Evolutionary conservation across 2,797 vertebrate genomes (phyloP).

Genomic region (Poeciliopsis gracilis): DNA sequence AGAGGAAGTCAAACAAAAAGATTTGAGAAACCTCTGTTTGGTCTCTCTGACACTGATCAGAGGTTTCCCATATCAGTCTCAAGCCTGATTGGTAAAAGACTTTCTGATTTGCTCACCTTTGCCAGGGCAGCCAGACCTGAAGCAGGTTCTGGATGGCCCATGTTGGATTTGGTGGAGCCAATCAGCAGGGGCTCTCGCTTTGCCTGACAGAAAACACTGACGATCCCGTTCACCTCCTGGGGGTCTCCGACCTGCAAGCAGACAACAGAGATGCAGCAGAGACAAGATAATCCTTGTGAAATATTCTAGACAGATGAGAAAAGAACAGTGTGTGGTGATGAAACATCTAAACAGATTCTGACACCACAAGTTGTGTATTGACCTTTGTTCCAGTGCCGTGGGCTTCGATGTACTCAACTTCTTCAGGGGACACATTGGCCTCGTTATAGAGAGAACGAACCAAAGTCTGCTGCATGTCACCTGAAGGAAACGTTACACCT

Average conservation of each 20-base stretch:
- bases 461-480: constrained; percentile 87
- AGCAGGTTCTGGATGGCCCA: constrained; percentile 96
- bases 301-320: background rate
- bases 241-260: constrained; percentile 91
- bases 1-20: background rate
- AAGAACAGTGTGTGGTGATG: background rate
- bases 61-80: background rate
- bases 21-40: background rate
- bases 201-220: constrained; percentile 82
- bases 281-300: background rate
- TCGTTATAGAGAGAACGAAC: constrained; percentile 85
- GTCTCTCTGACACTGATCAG: background rate
- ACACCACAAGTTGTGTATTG: background rate
- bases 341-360: background rate
- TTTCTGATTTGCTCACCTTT: constrained; percentile 81
- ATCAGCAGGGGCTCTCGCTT: constrained; percentile 86
- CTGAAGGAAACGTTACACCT: constrained; percentile 97
- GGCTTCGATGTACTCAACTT: constrained; percentile 94
- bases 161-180: constrained; percentile 97
- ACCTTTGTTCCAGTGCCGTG: constrained; percentile 98
- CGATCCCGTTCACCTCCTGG: constrained; percentile 91
- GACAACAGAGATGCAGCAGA: constrained; percentile 2
- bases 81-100: background rate
- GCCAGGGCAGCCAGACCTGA: constrained; percentile 91
- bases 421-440: constrained; percentile 76